Evolutionary conservation across 2,888 invertebrate species (phyloP).

Genomic region (Tortrix viridana): DNA sequence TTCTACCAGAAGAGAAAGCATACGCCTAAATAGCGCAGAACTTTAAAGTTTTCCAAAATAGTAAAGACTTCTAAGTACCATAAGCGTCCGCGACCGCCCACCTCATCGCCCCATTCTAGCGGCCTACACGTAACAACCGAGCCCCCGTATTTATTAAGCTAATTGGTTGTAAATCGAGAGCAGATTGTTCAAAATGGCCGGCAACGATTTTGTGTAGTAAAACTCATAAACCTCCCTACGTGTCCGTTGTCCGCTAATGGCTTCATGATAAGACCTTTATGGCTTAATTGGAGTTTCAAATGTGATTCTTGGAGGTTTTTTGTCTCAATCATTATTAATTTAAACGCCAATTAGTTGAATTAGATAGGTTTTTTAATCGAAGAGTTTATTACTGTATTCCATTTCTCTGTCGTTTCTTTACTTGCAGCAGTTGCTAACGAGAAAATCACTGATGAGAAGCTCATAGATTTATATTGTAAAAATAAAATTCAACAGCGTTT

Average conservation of each 20-base stretch:
- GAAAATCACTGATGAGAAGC: not conserved
- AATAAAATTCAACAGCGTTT: not conserved
- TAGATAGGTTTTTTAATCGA: constrained; percentile 44
- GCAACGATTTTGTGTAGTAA: constrained; percentile 79
- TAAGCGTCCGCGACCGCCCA: constrained; percentile 24
- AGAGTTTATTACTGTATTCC: constrained; percentile 35
- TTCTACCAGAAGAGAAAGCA: no score
- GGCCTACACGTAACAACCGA: constrained; percentile 58
- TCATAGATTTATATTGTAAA: not conserved
- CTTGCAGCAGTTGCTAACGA: not conserved
- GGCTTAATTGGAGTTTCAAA: constrained; percentile 74
- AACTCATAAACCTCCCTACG: constrained; percentile 81
- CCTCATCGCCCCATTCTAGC: constrained; percentile 46
- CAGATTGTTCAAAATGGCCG: constrained; percentile 75
- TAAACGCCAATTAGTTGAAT: constrained; percentile 71
- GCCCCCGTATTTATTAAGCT: constrained; percentile 74
- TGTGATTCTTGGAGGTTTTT: constrained; percentile 61
- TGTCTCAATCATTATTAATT: constrained; percentile 73
- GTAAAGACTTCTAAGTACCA: not conserved
- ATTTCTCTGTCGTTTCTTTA: constrained; percentile 20
- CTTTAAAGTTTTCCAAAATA: no score
- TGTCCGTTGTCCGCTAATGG: constrained; percentile 74
- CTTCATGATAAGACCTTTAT: constrained; percentile 77
- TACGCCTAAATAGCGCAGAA: no score
- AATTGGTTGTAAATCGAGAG: constrained; percentile 79